Conservation (phyloP, 2,888 invertebrate species). For the Metalampra italica region DNA sequence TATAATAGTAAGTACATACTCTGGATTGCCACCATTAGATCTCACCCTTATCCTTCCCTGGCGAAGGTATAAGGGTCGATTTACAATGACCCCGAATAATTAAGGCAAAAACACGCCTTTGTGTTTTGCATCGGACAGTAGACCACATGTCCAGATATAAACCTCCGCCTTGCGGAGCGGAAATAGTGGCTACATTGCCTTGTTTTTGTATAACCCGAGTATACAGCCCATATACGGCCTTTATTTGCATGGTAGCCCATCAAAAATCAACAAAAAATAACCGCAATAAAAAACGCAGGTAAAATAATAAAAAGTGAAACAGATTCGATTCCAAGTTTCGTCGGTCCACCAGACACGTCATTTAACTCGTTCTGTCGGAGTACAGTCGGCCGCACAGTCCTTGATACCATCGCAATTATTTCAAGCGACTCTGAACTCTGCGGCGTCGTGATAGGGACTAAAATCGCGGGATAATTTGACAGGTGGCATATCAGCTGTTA, state of each 20-base stretch:
- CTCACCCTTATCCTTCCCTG: too few relatives aligned
- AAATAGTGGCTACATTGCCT: too few relatives aligned
- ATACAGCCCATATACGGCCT: too few relatives aligned
- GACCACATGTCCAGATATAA: too few relatives aligned
- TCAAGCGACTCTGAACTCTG: background rate
- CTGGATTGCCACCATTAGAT: too few relatives aligned
- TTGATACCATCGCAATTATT: background rate
- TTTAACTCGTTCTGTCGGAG: slow-evolving; percentile 29
- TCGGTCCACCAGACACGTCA: slow-evolving; percentile 19
- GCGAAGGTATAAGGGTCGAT: too few relatives aligned
- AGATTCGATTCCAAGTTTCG: slow-evolving; percentile 18
- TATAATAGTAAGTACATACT: too few relatives aligned
- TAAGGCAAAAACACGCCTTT: too few relatives aligned
- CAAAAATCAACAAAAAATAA: background rate
- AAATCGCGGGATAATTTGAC: slow-evolving; percentile 14
- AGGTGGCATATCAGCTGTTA: slow-evolving; percentile 27
- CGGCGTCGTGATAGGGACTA: slow-evolving; percentile 1
- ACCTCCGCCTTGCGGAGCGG: too few relatives aligned
- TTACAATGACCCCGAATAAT: too few relatives aligned
- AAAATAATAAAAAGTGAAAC: slow-evolving; percentile 20
- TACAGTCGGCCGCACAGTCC: slow-evolving; percentile 15
- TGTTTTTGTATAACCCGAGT: too few relatives aligned
- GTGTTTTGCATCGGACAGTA: too few relatives aligned
- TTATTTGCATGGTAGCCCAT: background rate
- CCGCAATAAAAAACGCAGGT: background rate